A percentile compares a stretch with the other conserved stretches of the same genome.
Conservation (phyloP, 2,113 vertebrate species). For the Chaetodon trifascialis region DNA sequence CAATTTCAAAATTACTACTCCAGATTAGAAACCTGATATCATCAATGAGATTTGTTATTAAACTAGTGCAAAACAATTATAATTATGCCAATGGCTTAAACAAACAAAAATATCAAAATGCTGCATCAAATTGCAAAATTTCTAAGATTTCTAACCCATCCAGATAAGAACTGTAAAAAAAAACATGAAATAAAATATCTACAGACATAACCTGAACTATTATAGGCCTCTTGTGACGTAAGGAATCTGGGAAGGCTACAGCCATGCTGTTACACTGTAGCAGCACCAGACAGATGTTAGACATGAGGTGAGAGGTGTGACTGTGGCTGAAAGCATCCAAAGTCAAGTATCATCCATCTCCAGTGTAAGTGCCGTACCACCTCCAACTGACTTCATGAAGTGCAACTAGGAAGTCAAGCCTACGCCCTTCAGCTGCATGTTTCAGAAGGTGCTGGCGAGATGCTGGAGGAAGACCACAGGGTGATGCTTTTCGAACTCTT, state of each 20-base stretch:
- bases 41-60: not conserved
- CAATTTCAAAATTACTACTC: not conserved
- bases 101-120: not conserved
- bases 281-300: not conserved
- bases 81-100: not conserved
- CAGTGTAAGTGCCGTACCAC: conserved; percentile 1
- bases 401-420: conserved; percentile 4
- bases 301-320: not conserved
- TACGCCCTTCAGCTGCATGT: not conserved
- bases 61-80: conserved; percentile 33
- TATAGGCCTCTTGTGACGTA: not conserved
- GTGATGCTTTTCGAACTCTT: conserved; percentile 88
- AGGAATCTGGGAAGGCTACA: not conserved
- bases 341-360: not conserved
- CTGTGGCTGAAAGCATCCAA: not conserved
- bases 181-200: too few relatives aligned
- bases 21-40: not conserved
- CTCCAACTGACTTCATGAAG: not conserved
- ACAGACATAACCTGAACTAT: too few relatives aligned
- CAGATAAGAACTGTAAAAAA: not conserved
- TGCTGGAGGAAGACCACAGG: conserved; percentile 82
- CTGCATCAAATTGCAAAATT: not conserved
- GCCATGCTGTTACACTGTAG: not conserved
- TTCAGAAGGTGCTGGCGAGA: conserved; percentile 78
- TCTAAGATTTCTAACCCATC: not conserved